Evolutionary conservation across 2,113 vertebrate species (phyloP).

Genomic region (Procavia capensis): DNA sequence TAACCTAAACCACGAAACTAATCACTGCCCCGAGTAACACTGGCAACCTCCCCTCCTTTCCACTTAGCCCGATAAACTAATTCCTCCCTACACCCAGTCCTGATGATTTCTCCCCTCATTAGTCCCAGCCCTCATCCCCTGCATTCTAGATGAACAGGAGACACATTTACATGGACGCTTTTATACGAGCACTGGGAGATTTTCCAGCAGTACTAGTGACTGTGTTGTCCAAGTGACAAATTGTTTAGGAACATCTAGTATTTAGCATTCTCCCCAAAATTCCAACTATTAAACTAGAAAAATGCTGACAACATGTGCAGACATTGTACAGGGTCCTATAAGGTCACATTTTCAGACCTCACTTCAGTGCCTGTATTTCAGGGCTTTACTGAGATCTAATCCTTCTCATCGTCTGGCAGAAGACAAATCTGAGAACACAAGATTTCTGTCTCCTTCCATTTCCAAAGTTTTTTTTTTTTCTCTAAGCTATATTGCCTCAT

Average conservation of each 20-base stretch:
- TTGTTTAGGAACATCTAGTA: conserved; percentile 24
- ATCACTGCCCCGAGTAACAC: background rate
- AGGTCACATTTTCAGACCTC: background rate
- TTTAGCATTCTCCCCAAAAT: background rate
- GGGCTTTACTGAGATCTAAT: background rate
- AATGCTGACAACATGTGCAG: background rate
- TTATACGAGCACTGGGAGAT: background rate
- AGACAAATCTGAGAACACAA: background rate
- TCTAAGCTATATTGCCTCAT: background rate
- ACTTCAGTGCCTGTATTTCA: background rate
- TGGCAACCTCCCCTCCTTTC: background rate
- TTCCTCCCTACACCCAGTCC: background rate
- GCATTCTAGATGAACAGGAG: background rate
- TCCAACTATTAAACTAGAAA: conserved; percentile 9
- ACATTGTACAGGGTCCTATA: background rate
- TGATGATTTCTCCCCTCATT: background rate
- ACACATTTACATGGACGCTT: background rate
- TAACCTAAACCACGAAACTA: too few relatives aligned
- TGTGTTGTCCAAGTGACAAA: background rate
- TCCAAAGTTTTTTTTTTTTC: background rate
- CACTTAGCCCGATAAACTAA: background rate
- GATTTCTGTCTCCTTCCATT: background rate
- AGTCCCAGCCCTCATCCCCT: background rate
- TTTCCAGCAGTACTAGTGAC: background rate
- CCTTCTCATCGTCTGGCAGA: background rate